A percentile compares a stretch with the other conserved stretches of the same genome.
These are phyloP conservation scores for Agelastica alni DNA, from an alignment of 2,888 invertebrate species.

Conservation along the genomic window DNA sequence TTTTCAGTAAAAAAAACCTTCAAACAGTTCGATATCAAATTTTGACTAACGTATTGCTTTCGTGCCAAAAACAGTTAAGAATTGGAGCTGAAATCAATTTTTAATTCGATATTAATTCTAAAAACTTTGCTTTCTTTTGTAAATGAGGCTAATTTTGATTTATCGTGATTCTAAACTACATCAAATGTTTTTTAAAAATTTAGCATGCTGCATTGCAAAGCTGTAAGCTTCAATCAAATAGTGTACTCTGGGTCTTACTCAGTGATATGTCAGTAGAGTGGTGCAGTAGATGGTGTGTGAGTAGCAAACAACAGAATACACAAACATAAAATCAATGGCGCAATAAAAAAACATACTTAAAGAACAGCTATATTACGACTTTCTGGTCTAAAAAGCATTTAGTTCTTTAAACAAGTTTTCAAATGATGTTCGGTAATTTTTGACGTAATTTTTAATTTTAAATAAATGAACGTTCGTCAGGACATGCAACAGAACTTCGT, in stretches of 20 bases:
- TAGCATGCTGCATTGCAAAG: neutral
- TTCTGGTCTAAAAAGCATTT: too few species aligned
- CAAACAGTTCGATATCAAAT: too few species aligned
- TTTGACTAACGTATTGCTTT: too few species aligned
- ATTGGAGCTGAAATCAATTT: too few species aligned
- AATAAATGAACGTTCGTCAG: too few species aligned
- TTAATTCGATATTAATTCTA: too few species aligned
- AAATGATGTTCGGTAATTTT: neutral
- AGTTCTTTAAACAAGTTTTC: too few species aligned
- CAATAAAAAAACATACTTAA: neutral
- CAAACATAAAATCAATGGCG: conserved; percentile 12
- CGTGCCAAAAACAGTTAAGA: too few species aligned
- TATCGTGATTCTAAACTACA: conserved; percentile 2
- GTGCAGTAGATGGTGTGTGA: conserved; percentile 9
- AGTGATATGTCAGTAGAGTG: conserved; percentile 9
- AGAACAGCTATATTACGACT: neutral
- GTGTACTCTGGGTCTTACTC: conserved; percentile 19
- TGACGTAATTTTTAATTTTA: neutral
- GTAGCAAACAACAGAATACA: conserved; percentile 16
- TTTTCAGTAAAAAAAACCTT: too few species aligned
- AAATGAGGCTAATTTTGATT: neutral
- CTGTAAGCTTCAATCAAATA: conserved; percentile 12
- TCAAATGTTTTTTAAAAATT: conserved; percentile 2
- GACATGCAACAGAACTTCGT: too few species aligned
- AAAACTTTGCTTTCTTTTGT: too few species aligned